A percentile compares a stretch with the other conserved stretches of the same genome.
phyloP scores from a whole-genome alignment of 2,797 vertebrate species.

The Bradypodion ventrale region DNA sequence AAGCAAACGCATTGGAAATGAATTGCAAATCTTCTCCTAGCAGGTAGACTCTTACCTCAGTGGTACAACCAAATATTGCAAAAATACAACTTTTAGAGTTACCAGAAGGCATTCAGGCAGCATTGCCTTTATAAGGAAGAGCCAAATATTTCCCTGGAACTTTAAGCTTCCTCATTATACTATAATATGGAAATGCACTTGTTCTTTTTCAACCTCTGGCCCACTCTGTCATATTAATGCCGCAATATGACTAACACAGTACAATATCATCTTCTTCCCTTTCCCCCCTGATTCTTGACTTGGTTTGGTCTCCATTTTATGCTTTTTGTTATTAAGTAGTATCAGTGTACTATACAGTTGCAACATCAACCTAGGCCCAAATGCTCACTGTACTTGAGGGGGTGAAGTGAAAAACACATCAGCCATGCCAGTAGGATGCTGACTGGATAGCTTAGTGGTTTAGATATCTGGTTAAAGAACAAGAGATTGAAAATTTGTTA shows the following conservation, averaged over 20 bases:
- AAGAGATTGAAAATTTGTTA: no score
- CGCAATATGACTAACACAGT: not conserved
- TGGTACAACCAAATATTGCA: constrained; percentile 8
- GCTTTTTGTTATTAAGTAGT: not conserved
- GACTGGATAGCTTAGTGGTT: no score
- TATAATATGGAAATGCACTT: not conserved
- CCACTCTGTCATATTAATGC: not conserved
- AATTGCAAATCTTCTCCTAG: constrained; percentile 89
- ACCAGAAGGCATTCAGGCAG: constrained; percentile 5
- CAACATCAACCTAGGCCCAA: not conserved
- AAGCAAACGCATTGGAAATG: constrained; percentile 83
- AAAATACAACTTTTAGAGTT: constrained; percentile 41
- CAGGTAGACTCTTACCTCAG: constrained; percentile 77
- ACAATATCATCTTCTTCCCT: not conserved
- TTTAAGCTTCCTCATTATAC: not conserved
- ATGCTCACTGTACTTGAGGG: not conserved
- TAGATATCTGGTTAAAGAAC: no score
- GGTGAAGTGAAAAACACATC: not conserved
- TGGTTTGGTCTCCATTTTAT: not conserved
- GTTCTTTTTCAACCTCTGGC: not conserved
- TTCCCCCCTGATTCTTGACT: not conserved
- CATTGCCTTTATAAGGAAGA: not conserved
- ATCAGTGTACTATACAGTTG: not conserved
- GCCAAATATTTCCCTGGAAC: not conserved
- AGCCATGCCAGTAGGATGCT: no score